These are phyloP conservation scores for Clarias magur DNA, from an alignment of 2,113 vertebrate genomes.

Conservation along the genomic window DNA sequence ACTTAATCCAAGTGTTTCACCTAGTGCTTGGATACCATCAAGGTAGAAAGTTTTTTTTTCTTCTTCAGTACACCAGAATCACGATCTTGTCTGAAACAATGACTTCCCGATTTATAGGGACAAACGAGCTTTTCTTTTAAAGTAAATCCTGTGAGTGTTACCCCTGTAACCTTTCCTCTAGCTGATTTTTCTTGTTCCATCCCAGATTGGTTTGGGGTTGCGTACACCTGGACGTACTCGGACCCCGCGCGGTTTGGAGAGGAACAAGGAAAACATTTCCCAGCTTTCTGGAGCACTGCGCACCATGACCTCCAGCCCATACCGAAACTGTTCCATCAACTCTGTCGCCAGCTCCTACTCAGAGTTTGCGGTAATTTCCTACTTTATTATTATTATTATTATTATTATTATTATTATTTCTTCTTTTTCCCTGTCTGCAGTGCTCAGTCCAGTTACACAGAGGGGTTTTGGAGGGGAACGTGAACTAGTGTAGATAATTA, in stretches of 20 bases:
- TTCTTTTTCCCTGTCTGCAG: conserved; percentile 26
- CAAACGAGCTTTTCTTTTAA: no score
- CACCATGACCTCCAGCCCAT: conserved; percentile 75
- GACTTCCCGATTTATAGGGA: no score
- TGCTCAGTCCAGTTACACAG: conserved; percentile 63
- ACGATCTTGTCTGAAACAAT: no score
- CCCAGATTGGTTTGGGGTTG: conserved; percentile 60
- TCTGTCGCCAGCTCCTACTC: conserved; percentile 91
- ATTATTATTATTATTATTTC: no score
- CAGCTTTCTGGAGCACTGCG: conserved; percentile 80
- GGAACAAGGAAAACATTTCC: conserved; percentile 87
- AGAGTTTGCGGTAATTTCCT: conserved; percentile 89
- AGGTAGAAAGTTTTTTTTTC: no score
- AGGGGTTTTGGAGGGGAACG: neutral
- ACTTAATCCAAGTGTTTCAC: no score
- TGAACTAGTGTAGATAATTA: no score
- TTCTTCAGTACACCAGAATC: no score
- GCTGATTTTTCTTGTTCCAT: conserved; percentile 20
- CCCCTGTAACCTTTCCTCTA: neutral
- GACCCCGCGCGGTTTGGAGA: conserved; percentile 69
- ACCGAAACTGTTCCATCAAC: conserved; percentile 83
- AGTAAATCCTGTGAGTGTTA: no score
- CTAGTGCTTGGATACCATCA: no score
- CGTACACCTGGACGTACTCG: conserved; percentile 67
- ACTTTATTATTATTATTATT: no score